These are phyloP conservation scores for Phocoena phocoena DNA, from an alignment of 2,113 vertebrate species.

Conservation along the genomic window DNA sequence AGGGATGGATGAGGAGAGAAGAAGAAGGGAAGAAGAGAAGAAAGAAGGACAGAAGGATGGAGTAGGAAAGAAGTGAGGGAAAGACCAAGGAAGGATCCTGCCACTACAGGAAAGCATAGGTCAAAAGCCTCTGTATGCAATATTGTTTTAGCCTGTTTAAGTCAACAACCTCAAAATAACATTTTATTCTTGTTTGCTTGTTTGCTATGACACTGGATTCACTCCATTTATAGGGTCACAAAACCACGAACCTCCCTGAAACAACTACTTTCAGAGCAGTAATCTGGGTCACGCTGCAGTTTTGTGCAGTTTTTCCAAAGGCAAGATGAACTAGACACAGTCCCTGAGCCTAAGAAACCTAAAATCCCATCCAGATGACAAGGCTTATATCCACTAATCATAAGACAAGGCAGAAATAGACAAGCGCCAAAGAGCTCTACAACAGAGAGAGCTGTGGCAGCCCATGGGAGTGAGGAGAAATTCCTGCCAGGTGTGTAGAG, in stretches of 20 bases:
- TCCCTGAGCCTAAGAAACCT: not conserved
- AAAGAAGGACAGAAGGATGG: not conserved
- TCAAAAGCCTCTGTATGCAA: not conserved
- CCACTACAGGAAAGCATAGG: not conserved
- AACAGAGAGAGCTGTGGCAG: accelerated
- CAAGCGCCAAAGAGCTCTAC: not conserved
- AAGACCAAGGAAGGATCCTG: not conserved
- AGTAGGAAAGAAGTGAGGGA: not conserved
- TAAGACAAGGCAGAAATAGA: not conserved
- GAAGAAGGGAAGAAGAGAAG: too few species aligned
- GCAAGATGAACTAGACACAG: not conserved
- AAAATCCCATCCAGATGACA: not conserved
- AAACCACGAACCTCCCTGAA: not conserved
- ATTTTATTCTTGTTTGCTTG: too few species aligned
- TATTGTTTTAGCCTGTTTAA: not conserved
- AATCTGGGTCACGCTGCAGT: not conserved
- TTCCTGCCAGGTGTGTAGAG: not conserved
- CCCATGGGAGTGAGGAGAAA: accelerated
- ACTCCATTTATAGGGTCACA: not conserved
- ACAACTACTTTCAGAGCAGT: not conserved
- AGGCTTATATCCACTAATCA: not conserved
- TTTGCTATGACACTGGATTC: accelerated
- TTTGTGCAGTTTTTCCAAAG: not conserved
- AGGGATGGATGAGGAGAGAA: not conserved
- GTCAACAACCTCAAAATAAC: not conserved